phyloP scores from a whole-genome alignment of 2,797 vertebrate genomes.

The Orestias chungarensis region DNA sequence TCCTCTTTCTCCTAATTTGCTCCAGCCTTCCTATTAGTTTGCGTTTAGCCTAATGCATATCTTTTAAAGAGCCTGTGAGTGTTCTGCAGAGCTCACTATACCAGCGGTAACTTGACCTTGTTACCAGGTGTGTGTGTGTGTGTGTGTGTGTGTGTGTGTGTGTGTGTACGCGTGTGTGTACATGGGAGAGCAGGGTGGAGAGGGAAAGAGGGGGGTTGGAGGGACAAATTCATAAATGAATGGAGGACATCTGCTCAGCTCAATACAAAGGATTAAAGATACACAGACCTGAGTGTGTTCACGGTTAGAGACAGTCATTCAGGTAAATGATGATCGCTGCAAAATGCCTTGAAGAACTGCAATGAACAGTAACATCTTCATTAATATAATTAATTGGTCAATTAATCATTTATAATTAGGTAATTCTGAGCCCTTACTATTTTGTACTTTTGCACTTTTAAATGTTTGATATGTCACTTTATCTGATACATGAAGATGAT shows the following conservation, averaged over 20 bases:
- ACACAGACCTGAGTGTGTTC: constrained; percentile 64
- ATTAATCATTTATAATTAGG: neutral
- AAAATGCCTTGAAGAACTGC: constrained; percentile 62
- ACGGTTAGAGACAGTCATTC: constrained; percentile 12
- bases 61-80: constrained; percentile 33
- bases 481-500: neutral
- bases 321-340: constrained; percentile 28
- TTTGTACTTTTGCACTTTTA: neutral
- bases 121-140: constrained; percentile 83
- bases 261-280: constrained; percentile 91
- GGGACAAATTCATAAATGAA: constrained; percentile 98
- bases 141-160: constrained; percentile 52
- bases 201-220: constrained; percentile 14
- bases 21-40: constrained; percentile 9
- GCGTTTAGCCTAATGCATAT: constrained; percentile 7
- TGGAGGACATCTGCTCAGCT: constrained; percentile 97
- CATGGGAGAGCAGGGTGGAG: constrained; percentile 35
- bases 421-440: neutral
- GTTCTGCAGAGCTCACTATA: constrained; percentile 88
- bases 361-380: neutral
- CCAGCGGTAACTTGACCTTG: constrained; percentile 95
- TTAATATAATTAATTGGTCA: neutral
- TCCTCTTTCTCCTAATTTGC: constrained; percentile 8
- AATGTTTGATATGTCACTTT: neutral
- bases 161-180: constrained; percentile 54